Evolutionary conservation across 1,140 invertebrate genomes (phyloP).

Genomic region (Panulirus ornatus): DNA sequence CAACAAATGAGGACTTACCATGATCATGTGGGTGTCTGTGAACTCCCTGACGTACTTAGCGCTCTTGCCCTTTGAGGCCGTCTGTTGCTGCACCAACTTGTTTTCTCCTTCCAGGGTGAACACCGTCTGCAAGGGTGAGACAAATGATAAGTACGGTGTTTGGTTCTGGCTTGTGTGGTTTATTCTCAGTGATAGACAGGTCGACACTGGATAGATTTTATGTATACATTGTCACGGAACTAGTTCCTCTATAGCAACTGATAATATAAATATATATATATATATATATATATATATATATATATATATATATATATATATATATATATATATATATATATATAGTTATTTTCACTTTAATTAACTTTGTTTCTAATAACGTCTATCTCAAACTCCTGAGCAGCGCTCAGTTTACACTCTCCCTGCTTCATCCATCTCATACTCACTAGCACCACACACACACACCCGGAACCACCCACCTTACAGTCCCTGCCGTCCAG

Average conservation of each 20-base stretch:
- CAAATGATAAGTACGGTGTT: background rate
- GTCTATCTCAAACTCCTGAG: too few relatives aligned
- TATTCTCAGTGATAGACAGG: background rate
- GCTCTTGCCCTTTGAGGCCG: constrained; percentile 81
- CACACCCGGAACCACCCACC: too few relatives aligned
- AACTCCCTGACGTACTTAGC: constrained; percentile 55
- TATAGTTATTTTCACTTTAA: too few relatives aligned
- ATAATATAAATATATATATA: too few relatives aligned
- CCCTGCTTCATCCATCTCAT: too few relatives aligned
- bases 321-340: background rate
- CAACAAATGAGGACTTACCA: constrained; percentile 20
- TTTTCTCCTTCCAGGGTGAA: constrained; percentile 79
- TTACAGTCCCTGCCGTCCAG: constrained; percentile 79
- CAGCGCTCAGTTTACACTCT: background rate
- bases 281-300: too few relatives aligned
- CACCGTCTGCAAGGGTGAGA: constrained; percentile 74
- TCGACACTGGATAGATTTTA: too few relatives aligned
- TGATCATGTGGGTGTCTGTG: constrained; percentile 54
- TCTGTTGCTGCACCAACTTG: constrained; percentile 85
- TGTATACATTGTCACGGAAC: too few relatives aligned
- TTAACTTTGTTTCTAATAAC: too few relatives aligned
- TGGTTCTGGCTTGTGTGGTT: background rate
- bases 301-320: too few relatives aligned
- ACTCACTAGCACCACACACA: background rate
- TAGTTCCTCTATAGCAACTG: too few relatives aligned